Conservation (phyloP, 2,797 vertebrate genomes). For the Rousettus madagascariensis region DNA sequence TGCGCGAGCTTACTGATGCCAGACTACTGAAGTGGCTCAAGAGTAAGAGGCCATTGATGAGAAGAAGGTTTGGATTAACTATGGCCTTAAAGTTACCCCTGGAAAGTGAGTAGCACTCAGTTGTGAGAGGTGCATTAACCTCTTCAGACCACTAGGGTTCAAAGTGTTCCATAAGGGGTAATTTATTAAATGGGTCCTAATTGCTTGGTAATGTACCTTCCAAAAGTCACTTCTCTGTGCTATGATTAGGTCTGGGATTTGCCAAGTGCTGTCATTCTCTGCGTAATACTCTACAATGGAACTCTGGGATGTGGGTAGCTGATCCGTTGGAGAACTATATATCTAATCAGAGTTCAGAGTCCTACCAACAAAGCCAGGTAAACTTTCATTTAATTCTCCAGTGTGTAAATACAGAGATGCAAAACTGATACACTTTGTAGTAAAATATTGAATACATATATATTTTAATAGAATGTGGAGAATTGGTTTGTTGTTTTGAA, state of each 20-base stretch:
- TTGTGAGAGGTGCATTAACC: constrained; percentile 76
- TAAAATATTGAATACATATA: neutral
- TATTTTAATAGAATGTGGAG: neutral
- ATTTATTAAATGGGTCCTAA: constrained; percentile 82
- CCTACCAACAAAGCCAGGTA: neutral
- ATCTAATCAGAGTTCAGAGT: neutral
- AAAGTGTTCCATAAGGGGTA: constrained; percentile 77
- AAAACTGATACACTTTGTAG: neutral
- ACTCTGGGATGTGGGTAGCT: constrained; percentile 18
- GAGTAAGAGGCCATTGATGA: constrained; percentile 62
- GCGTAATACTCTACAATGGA: constrained; percentile 59
- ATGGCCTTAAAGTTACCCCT: constrained; percentile 67
- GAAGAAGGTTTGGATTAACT: constrained; percentile 69
- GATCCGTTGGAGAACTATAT: constrained; percentile 39
- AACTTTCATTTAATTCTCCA: neutral
- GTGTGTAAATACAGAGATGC: neutral
- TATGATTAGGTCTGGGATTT: constrained; percentile 73
- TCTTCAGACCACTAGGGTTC: constrained; percentile 80
- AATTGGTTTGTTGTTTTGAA: neutral
- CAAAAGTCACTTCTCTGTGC: constrained; percentile 76
- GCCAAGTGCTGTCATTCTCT: constrained; percentile 74
- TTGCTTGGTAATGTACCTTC: constrained; percentile 78
- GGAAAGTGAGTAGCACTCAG: constrained; percentile 65
- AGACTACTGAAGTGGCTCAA: constrained; percentile 44
- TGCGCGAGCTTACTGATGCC: neutral